Percentiles rank a stretch among this genome's conserved stretches.
These are phyloP conservation scores for Sabellastarte sp. DNA, from an alignment of 2,888 invertebrate genomes.

Conservation along the genomic window DNA sequence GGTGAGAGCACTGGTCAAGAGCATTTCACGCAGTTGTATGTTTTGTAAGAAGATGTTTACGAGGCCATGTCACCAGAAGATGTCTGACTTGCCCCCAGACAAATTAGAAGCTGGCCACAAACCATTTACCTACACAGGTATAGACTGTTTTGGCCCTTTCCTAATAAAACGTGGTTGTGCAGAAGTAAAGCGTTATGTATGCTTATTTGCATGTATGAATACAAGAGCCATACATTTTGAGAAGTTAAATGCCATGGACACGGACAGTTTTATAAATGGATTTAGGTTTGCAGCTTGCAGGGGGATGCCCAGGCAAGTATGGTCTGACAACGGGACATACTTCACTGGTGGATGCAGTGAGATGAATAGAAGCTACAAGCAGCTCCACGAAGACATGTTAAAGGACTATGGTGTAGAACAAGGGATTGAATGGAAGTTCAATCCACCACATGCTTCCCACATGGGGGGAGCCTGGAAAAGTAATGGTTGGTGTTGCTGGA, in stretches of 20 bases:
- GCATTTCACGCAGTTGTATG: neutral
- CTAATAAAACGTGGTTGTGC: conserved; percentile 13
- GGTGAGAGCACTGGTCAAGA: neutral
- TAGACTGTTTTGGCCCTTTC: conserved; percentile 28
- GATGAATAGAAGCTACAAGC: neutral
- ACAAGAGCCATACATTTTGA: conserved; percentile 17
- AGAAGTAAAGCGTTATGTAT: conserved; percentile 20
- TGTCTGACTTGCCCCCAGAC: conserved; percentile 22
- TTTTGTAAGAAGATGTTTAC: neutral
- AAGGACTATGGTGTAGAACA: conserved; percentile 4
- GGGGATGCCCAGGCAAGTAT: neutral
- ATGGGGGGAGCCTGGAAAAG: conserved; percentile 25
- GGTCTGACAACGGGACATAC: conserved; percentile 1
- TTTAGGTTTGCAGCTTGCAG: neutral
- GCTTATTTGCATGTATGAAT: conserved; percentile 25
- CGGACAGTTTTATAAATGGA: neutral
- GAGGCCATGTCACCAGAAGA: conserved; percentile 5
- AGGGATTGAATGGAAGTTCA: conserved; percentile 19
- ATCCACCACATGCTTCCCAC: conserved; percentile 27
- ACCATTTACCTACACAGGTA: conserved; percentile 23
- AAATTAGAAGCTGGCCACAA: conserved; percentile 16
- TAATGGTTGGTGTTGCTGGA: too few species aligned
- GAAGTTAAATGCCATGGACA: conserved; percentile 5
- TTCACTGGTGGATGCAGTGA: neutral
- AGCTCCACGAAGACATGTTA: neutral